Base-by-base conservation (phyloP, 2,888 invertebrate genomes). In the Amiota minor region DNA sequence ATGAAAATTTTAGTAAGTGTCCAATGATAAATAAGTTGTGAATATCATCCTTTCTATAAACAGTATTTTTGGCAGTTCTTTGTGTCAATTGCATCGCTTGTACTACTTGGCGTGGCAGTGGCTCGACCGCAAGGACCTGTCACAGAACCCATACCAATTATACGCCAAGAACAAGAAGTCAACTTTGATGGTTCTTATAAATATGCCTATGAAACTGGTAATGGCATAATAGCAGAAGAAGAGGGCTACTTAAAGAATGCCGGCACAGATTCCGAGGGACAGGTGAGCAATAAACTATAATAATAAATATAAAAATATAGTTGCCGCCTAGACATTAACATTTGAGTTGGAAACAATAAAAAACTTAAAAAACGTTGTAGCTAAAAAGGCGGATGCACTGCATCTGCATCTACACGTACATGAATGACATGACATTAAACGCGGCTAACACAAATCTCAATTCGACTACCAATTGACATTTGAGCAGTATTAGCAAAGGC, bases 81-180 rank as follows among this genome's bases (percentile, higher is more conserved):
- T 46, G 4, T 56, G 2, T 45, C 70, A 56, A 16, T 70, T 35
- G 47, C 56, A n/a, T 20, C 74, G 23, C 65, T 84, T 20, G 9
- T 20, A 59, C 20, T 59, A 6, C 59, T 59, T 9, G 20, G 35
- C 67, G 59, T 75, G 47, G 78, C 77, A 12, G 79, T 77, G 55
- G 84, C 85, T 74, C 87, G 81, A 68, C 88, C 82, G 55, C 89
- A 87, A 79, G 86, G 88, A 72, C 91, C 91, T 61, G 74, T 74
- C 53, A 92, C 91, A 4, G 93, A 93, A 76, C 92, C 92, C 1
- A 92, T 94, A 49, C 93, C 94, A 14, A 94, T 94, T 74, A 89
- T 94, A 65, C 89, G 92, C 72, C 94, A 94, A 87, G 93, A 94
- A 78, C 93, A 93, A 80, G 92, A 93, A 82, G 91, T 93, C 20